These are phyloP conservation scores for Rugalucina vietnamica DNA, from an alignment of 2,888 invertebrate species.

Conservation along the genomic window DNA sequence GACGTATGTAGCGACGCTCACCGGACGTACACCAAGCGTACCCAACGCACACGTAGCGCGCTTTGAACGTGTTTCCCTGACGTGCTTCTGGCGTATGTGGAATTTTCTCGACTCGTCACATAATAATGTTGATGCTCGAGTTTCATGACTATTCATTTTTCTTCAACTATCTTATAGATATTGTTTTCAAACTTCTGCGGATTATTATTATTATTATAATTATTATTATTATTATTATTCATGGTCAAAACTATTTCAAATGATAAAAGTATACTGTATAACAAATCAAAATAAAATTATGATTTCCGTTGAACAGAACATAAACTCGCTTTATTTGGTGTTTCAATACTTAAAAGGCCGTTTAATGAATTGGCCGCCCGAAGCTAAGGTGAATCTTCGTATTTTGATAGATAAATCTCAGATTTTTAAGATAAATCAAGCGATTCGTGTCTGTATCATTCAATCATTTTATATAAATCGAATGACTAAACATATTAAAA, in stretches of 20 bases:
- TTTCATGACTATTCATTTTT: no score
- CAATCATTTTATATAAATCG: constrained; percentile 9
- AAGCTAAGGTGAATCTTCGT: neutral
- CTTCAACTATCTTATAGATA: no score
- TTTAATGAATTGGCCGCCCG: neutral
- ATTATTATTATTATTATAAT: neutral
- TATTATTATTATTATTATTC: neutral
- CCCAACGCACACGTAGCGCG: no score
- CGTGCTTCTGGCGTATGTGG: no score
- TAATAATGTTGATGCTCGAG: no score
- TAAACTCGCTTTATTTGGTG: neutral
- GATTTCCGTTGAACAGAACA: neutral
- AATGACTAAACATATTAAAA: constrained; percentile 22
- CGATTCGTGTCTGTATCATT: neutral
- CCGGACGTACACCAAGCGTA: no score
- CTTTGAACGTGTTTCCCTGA: no score
- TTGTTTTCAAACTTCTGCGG: no score
- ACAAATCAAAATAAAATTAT: neutral
- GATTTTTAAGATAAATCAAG: constrained; percentile 13
- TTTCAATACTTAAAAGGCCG: neutral
- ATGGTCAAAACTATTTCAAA: neutral
- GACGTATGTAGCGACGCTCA: no score
- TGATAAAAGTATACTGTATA: neutral
- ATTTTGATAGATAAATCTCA: constrained; percentile 12
- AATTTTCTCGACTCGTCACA: no score